Conservation (phyloP, 1,140 invertebrate genomes). For the Caenorhabditis latens region DNA sequence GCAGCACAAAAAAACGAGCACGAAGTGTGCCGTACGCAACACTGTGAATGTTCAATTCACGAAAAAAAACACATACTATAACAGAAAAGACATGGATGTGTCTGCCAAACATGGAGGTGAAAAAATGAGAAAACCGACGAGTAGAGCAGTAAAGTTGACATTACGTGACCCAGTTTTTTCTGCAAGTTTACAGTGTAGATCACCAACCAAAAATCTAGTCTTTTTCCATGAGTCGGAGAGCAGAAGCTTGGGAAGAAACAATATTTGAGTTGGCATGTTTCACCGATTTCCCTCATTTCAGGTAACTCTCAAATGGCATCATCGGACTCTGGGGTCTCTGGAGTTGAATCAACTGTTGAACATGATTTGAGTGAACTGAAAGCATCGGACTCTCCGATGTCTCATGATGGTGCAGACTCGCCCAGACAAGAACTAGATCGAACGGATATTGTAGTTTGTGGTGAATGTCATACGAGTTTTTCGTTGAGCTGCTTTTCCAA, state of each 20-base stretch:
- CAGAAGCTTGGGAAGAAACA: not conserved
- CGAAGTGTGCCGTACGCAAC: conserved; percentile 31
- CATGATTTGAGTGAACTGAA: conserved; percentile 57
- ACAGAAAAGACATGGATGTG: not conserved
- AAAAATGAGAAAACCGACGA: not conserved
- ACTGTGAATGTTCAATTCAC: conserved; percentile 38
- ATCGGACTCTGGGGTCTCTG: conserved; percentile 70
- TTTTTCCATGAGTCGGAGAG: not conserved
- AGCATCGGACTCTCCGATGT: conserved; percentile 49
- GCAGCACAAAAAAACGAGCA: conserved; percentile 12
- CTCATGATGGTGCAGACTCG: conserved; percentile 37
- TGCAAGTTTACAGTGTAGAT: not conserved
- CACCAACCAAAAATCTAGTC: conserved; percentile 43
- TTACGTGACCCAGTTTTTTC: conserved; percentile 35
- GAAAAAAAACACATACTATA: conserved; percentile 21
- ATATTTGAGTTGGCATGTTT: conserved; percentile 11
- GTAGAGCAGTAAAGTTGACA: conserved; percentile 31
- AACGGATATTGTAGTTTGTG: conserved; percentile 73
- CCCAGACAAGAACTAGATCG: conserved; percentile 26
- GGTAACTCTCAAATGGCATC: conserved; percentile 74
- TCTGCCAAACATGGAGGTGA: not conserved
- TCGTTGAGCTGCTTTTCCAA: conserved; percentile 68
- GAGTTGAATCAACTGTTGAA: conserved; percentile 48
- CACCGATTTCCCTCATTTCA: conserved; percentile 28
- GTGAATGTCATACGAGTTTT: conserved; percentile 72